phyloP scores from a whole-genome alignment of 35 echinoderm and acorn worm species.

The Apostichopus japonicus region DNA sequence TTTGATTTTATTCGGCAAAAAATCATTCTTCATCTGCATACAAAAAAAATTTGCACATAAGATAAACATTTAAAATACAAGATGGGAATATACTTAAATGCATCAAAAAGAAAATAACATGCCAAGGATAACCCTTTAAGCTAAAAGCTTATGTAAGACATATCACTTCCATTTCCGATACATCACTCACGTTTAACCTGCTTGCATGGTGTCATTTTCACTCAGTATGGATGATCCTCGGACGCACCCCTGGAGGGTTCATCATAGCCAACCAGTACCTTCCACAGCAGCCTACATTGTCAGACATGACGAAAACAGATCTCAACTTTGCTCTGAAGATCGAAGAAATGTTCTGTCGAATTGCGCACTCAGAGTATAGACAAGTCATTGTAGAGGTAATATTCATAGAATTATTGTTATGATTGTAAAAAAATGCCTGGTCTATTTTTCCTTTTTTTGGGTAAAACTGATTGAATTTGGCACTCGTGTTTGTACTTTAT shows the following conservation, averaged over 20 bases:
- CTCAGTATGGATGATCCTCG: constrained; percentile 89
- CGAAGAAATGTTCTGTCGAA: constrained; percentile 91
- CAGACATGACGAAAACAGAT: constrained; percentile 96
- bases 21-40: no score
- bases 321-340: constrained; percentile 97
- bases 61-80: no score
- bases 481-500: no score
- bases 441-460: background rate
- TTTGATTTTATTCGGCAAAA: no score
- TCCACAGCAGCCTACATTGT: constrained; percentile 94
- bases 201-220: background rate
- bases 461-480: background rate
- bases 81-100: no score
- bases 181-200: no score
- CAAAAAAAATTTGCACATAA: no score
- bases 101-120: no score
- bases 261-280: constrained; percentile 87
- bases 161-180: no score
- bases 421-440: background rate
- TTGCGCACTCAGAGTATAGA: constrained; percentile 89
- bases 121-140: no score
- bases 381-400: constrained; percentile 96
- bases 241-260: constrained; percentile 71
- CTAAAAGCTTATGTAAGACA: no score
- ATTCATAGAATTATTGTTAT: background rate